Evolutionary conservation across 2,113 vertebrate genomes (phyloP).

Genomic region (Alexandromys fortis): DNA sequence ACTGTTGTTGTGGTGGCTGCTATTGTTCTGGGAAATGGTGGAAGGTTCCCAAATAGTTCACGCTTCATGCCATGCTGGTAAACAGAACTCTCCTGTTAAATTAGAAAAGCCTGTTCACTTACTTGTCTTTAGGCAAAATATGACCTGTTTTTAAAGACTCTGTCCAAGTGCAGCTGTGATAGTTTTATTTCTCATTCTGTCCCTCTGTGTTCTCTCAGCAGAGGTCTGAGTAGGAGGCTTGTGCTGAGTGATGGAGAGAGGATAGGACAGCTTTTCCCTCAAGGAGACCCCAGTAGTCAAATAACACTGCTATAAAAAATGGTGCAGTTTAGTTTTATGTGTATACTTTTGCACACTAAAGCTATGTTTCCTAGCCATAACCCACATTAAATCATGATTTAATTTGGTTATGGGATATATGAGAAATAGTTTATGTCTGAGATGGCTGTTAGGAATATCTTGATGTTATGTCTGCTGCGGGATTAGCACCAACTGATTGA

Average conservation of each 20-base stretch:
- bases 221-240: constrained; percentile 17
- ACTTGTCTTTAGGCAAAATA: constrained; percentile 8
- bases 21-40: not conserved
- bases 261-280: constrained; percentile 20
- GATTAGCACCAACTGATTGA: not conserved
- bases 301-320: constrained; percentile 27
- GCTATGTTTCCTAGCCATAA: not conserved
- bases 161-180: not conserved
- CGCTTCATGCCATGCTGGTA: constrained; percentile 50
- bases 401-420: not conserved
- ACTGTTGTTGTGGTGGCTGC: not conserved
- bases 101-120: constrained; percentile 2
- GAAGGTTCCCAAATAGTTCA: constrained; percentile 42
- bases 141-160: constrained; percentile 61
- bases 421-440: not conserved
- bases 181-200: constrained; percentile 50
- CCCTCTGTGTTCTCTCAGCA: constrained; percentile 19
- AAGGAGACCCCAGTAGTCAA: not conserved
- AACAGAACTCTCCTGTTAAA: constrained; percentile 61
- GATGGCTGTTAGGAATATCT: not conserved
- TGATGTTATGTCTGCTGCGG: not conserved
- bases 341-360: not conserved
- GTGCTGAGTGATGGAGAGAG: constrained; percentile 12
- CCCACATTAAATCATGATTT: constrained; percentile 22
- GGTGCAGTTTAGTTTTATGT: constrained; percentile 11